Conservation (phyloP, 1,140 invertebrate genomes). For the Pararge aegeria region DNA sequence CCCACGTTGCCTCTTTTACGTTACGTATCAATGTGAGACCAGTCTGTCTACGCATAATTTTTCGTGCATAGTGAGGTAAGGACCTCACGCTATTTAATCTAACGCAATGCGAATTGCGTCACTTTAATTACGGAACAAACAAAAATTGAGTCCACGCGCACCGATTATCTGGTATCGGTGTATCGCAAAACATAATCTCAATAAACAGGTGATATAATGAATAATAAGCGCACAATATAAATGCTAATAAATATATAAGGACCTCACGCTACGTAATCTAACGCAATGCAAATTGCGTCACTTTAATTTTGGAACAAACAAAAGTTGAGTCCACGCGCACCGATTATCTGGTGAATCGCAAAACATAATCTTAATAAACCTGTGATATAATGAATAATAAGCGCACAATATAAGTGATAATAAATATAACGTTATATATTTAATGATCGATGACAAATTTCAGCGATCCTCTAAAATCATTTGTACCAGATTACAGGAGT, state of each 20-base stretch:
- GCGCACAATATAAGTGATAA: not conserved
- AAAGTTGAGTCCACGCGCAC: not conserved
- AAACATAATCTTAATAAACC: not conserved
- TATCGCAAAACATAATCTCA: not conserved
- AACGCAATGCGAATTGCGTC: not conserved
- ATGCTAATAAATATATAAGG: not conserved
- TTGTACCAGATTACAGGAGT: no score
- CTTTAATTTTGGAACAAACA: not conserved
- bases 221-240: not conserved
- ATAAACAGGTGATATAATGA: not conserved
- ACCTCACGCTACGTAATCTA: no score
- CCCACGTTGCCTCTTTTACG: no score
- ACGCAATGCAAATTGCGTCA: not conserved
- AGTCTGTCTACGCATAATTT: no score
- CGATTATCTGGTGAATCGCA: not conserved
- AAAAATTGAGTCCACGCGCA: not conserved
- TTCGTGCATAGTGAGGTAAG: no score
- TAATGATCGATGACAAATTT: no score
- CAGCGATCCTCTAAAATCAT: no score
- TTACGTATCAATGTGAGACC: no score
- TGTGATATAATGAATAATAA: not conserved
- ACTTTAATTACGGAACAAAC: not conserved
- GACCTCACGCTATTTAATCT: no score
- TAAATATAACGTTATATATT: no score
- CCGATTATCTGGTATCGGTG: not conserved